These are phyloP conservation scores for Coleophora deauratella DNA, from an alignment of 2,888 invertebrate genomes.

Conservation along the genomic window DNA sequence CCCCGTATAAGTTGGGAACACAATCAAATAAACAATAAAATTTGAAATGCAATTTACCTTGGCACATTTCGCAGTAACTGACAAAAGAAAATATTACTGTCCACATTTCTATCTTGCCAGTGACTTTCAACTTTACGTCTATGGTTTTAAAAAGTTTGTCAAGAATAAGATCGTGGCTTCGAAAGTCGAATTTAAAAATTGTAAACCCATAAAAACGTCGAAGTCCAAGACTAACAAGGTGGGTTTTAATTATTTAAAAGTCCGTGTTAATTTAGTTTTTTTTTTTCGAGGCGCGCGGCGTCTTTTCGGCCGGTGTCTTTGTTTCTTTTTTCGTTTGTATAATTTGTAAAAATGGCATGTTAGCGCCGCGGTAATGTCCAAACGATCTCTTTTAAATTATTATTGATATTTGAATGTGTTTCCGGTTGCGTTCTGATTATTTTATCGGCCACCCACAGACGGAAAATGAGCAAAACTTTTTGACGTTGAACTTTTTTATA, in stretches of 20 bases:
- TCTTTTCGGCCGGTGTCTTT: constrained; percentile 51
- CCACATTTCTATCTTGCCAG: neutral
- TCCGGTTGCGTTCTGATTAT: constrained; percentile 39
- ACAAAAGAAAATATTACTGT: constrained; percentile 1
- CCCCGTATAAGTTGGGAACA: constrained; percentile 15
- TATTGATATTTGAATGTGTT: constrained; percentile 48
- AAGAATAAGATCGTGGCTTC: neutral
- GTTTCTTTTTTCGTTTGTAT: constrained; percentile 51
- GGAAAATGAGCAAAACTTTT: too few species aligned
- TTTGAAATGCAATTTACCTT: constrained; percentile 44
- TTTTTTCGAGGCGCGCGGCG: constrained; percentile 38
- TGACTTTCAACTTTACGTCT: constrained; percentile 18
- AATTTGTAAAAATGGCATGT: constrained; percentile 68
- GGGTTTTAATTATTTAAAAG: constrained; percentile 66
- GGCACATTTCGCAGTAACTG: constrained; percentile 36
- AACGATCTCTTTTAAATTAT: constrained; percentile 52
- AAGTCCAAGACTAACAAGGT: constrained; percentile 56
- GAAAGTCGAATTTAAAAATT: constrained; percentile 12
- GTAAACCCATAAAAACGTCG: constrained; percentile 42
- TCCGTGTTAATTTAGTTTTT: constrained; percentile 64
- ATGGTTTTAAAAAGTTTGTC: constrained; percentile 9
- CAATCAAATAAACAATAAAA: constrained; percentile 66
- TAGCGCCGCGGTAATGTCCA: constrained; percentile 47
- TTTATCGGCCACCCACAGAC: constrained; percentile 26
- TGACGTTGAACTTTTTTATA: too few species aligned